Evolutionary conservation across 1,140 invertebrate genomes (phyloP).

Genomic region (Hypothenemus hampei): DNA sequence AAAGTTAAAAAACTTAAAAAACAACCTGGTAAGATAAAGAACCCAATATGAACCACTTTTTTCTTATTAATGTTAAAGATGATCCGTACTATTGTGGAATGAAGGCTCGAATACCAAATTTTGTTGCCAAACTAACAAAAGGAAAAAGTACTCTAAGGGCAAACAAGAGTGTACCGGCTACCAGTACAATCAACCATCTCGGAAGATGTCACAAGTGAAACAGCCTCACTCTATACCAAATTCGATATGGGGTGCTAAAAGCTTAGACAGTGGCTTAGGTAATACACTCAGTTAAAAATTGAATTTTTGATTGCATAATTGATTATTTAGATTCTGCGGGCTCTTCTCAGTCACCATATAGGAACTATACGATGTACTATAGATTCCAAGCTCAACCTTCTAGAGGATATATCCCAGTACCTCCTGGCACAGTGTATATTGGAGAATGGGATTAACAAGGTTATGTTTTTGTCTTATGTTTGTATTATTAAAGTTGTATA

Average conservation of each 20-base stretch:
- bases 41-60: neutral
- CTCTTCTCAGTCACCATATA: conserved; percentile 21
- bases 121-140: conserved; percentile 61
- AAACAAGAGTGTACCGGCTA: conserved; percentile 10
- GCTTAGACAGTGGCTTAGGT: conserved; percentile 27
- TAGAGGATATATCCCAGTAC: conserved; percentile 23
- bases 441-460: conserved; percentile 22
- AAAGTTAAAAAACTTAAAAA: conserved; percentile 14
- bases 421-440: conserved; percentile 22
- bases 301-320: neutral
- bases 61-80: conserved; percentile 47
- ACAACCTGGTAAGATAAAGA: conserved; percentile 8
- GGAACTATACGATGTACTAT: conserved; percentile 23
- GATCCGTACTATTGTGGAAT: conserved; percentile 89
- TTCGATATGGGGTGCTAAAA: conserved; percentile 17
- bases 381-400: conserved; percentile 26
- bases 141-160: conserved; percentile 18
- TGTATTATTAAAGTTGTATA: no score
- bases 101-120: conserved; percentile 73
- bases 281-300: neutral
- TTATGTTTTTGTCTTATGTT: no score
- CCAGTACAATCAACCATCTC: conserved; percentile 16
- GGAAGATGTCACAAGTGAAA: conserved; percentile 19
- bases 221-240: conserved; percentile 4
- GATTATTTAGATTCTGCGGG: conserved; percentile 15